These are phyloP conservation scores for Clistopyga incitator DNA, from an alignment of 2,888 invertebrate genomes.

Conservation along the genomic window DNA sequence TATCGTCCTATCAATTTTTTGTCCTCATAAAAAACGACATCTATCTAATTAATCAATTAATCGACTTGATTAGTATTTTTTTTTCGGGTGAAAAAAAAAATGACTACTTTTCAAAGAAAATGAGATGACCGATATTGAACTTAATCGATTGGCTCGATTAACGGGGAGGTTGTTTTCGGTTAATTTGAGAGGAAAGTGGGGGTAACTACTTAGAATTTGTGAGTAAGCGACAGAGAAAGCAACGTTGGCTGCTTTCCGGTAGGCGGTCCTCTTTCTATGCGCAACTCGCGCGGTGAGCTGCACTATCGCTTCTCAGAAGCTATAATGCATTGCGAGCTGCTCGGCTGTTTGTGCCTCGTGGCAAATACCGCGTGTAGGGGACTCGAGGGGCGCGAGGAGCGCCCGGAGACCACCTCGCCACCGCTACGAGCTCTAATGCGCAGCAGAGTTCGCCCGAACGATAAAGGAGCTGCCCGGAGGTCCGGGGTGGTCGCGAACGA, in stretches of 20 bases:
- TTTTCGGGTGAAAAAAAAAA: too few relatives aligned
- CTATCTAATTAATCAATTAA: too few relatives aligned
- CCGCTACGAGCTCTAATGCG: constrained; percentile 63
- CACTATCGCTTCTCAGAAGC: constrained; percentile 76
- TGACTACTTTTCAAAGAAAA: neutral
- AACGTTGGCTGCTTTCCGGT: constrained; percentile 52
- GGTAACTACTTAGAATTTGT: constrained; percentile 5
- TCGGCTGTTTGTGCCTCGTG: constrained; percentile 56
- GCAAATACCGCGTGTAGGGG: constrained; percentile 46
- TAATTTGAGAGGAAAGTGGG: neutral
- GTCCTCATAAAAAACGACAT: too few relatives aligned
- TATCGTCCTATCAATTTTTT: too few relatives aligned
- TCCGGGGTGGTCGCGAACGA: constrained; percentile 66
- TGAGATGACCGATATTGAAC: neutral
- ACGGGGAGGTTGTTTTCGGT: neutral
- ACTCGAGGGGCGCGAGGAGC: constrained; percentile 49
- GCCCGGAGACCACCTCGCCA: constrained; percentile 40
- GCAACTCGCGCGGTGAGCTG: constrained; percentile 41
- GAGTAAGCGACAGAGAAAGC: constrained; percentile 10
- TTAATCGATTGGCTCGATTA: neutral
- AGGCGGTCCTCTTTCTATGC: constrained; percentile 60
- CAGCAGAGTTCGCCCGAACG: constrained; percentile 67
- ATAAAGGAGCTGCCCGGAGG: constrained; percentile 64
- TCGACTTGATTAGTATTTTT: too few relatives aligned
- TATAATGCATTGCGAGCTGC: constrained; percentile 70